Evolutionary conservation across 2,888 invertebrate genomes (phyloP), one percentile per base, ranked within the genome.

Genomic region (Philhelius pedissequus): DNA sequence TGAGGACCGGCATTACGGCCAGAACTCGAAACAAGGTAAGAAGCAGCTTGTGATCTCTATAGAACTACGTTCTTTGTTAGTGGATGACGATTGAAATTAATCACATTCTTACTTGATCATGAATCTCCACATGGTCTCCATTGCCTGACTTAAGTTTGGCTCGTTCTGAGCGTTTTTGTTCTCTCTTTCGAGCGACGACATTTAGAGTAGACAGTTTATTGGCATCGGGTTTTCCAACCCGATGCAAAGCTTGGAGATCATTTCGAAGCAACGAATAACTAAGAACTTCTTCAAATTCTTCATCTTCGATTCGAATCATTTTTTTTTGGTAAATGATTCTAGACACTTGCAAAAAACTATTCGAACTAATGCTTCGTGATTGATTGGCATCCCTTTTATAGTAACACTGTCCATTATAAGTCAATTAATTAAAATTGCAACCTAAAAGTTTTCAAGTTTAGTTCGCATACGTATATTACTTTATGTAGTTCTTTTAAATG

Each of bases 1-100:
- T 90, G 4, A 93, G 92, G 84, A 94, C 93, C 1, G 95, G 95
- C 94, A 95, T 95, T 1, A 94, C 94, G 0, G 94, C 95, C 45
- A 95, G 90, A 0, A 93, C 93, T 86, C 94, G 92, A 88, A 95
- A 94, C 58, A 94, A 88, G 60, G 93, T 93, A 22, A 95, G 89
- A 30, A 95, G 90, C 69, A 94, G 89, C 88, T 95, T 94, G 88
- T 95, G 95, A 88, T 94, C 94, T 62, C 94, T 92, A 87, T 94
- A 95, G 90, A 95, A 95, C 88, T 89, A 6, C 4, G 9, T 15
- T 11, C 3, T 43, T 13, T 1, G 18, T 1, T 13, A 1, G 4
- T n/a, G 4, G 50, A 25, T 48, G 7, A 25, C 22, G 20, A 48
- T 22, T 48, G 13, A 13, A 25, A 25, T 6, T 48, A n/a, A n/a